Percentiles rank a stretch among this genome's conserved stretches.
phyloP scores from a whole-genome alignment of 2,888 invertebrate genomes.

The Sphaeridia pumilis region DNA sequence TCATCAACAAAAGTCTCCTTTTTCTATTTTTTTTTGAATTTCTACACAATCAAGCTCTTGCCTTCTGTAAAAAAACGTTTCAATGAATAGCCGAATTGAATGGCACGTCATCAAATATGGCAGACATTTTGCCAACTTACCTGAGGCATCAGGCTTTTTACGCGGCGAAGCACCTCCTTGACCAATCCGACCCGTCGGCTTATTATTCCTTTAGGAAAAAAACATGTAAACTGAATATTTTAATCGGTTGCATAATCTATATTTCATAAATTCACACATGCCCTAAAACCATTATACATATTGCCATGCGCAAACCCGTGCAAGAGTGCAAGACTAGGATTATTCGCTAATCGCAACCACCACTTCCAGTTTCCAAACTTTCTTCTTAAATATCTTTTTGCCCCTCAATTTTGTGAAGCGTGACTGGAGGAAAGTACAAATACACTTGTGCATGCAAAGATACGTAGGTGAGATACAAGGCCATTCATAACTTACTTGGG shows the following conservation, averaged over 20 bases:
- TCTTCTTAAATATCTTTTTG: too few relatives aligned
- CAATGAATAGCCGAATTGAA: background rate
- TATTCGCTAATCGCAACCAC: too few relatives aligned
- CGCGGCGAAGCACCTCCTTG: background rate
- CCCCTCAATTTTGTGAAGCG: too few relatives aligned
- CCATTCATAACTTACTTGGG: conserved; percentile 25
- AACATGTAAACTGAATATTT: too few relatives aligned
- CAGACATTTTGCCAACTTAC: background rate
- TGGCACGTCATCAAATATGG: background rate
- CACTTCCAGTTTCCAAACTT: too few relatives aligned
- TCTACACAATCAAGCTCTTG: background rate
- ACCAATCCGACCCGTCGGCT: background rate
- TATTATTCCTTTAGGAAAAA: background rate
- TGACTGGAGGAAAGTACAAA: background rate
- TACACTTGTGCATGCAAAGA: background rate
- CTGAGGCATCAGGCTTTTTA: background rate
- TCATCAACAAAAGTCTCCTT: too few relatives aligned
- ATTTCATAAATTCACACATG: too few relatives aligned
- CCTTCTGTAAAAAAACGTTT: background rate
- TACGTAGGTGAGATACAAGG: background rate
- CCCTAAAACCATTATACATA: too few relatives aligned
- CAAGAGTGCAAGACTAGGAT: too few relatives aligned
- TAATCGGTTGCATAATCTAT: too few relatives aligned
- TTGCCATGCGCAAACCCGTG: too few relatives aligned
- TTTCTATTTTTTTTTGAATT: too few relatives aligned